phyloP scores from a whole-genome alignment of 2,113 vertebrate genomes.

The Cyprinodon tularosa region DNA sequence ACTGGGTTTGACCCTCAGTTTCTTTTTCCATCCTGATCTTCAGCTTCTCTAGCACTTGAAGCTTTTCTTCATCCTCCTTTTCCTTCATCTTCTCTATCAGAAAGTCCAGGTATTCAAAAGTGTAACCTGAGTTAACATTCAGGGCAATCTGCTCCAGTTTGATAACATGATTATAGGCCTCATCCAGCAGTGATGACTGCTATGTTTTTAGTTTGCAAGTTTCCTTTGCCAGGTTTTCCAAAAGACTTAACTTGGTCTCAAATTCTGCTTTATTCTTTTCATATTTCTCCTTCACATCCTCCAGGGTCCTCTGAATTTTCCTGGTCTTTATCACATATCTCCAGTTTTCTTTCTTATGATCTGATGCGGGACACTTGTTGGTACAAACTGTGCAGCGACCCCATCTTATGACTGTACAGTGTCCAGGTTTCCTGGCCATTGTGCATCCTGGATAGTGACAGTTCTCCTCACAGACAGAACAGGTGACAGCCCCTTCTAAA shows the following conservation, averaged over 20 bases:
- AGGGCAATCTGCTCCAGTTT: constrained; percentile 5
- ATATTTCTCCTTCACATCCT: constrained; percentile 2
- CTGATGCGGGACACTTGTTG: neutral
- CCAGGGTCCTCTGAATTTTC: neutral
- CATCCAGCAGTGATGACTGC: neutral
- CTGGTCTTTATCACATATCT: constrained; percentile 21
- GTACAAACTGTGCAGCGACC: neutral
- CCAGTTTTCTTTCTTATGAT: constrained; percentile 22
- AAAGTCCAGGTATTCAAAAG: neutral
- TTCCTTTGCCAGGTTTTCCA: no score
- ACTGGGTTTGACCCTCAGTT: no score
- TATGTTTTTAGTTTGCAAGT: no score
- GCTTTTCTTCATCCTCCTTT: neutral
- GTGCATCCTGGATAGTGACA: constrained; percentile 23
- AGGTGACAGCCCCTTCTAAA: neutral
- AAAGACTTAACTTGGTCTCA: neutral
- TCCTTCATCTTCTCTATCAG: constrained; percentile 7
- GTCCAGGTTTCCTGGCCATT: neutral
- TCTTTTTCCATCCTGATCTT: neutral
- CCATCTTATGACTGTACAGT: neutral
- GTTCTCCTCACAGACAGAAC: constrained; percentile 8
- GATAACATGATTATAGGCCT: constrained; percentile 4
- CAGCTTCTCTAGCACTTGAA: neutral
- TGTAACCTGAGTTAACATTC: neutral
- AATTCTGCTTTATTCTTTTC: neutral